phyloP scores from a whole-genome alignment of 1,140 invertebrate species.

The Lethocerus indicus region DNA sequence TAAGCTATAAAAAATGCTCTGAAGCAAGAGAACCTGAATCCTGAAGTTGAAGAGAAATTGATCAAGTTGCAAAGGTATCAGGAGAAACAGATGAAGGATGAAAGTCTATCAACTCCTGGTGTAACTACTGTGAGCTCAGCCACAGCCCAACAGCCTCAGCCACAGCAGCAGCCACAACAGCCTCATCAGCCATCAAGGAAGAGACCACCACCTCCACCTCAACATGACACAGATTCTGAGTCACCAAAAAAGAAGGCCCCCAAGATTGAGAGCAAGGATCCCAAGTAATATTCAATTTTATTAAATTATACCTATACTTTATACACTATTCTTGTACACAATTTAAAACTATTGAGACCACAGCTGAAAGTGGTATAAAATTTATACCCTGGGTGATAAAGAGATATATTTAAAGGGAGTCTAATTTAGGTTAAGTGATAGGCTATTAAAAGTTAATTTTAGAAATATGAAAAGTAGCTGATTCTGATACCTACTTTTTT shows the following conservation, averaged over 20 bases:
- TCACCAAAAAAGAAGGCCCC: constrained; percentile 10
- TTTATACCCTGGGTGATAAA: too few species aligned
- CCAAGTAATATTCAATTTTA: constrained; percentile 7
- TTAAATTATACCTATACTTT: neutral
- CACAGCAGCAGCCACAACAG: constrained; percentile 5
- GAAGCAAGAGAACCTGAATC: constrained; percentile 73
- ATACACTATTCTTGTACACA: too few species aligned
- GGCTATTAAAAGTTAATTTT: too few species aligned
- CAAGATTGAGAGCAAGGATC: constrained; percentile 9
- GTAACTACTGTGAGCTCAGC: constrained; percentile 16
- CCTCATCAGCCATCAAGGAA: neutral
- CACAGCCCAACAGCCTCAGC: constrained; percentile 14
- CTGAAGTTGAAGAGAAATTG: constrained; percentile 84
- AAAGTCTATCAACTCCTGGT: constrained; percentile 19
- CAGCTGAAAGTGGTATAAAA: too few species aligned
- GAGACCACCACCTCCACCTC: neutral
- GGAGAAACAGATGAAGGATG: constrained; percentile 54
- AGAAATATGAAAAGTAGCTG: too few species aligned
- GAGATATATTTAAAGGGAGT: too few species aligned
- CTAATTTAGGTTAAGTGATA: too few species aligned
- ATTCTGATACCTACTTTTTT: too few species aligned
- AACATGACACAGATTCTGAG: constrained; percentile 1
- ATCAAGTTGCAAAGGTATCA: constrained; percentile 75
- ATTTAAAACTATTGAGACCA: too few species aligned
- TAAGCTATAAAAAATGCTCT: constrained; percentile 65